phyloP scores from a whole-genome alignment of 2,888 invertebrate genomes.

The Limnephilus auricula region DNA sequence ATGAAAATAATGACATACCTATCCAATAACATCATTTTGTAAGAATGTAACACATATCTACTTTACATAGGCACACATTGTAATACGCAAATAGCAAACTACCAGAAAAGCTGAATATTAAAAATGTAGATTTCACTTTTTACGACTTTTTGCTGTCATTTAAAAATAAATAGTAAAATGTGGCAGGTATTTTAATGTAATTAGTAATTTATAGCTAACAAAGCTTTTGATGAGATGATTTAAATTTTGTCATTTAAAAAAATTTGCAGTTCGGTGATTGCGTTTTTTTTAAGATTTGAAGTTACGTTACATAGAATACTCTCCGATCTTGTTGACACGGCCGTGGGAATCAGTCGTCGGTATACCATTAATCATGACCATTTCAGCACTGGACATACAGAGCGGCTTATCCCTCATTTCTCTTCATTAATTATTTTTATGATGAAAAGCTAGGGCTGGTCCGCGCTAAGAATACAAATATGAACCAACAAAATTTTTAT shows the following conservation, averaged over 20 bases:
- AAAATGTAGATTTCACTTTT: background rate
- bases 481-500: background rate
- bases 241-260: background rate
- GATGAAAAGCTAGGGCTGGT: background rate
- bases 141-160: background rate
- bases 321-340: background rate
- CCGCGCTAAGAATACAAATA: background rate
- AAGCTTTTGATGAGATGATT: background rate
- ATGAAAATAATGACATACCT: background rate
- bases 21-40: background rate
- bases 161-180: background rate
- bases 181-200: too few species aligned
- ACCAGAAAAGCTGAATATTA: background rate
- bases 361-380: slow-evolving; percentile 22
- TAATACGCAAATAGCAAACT: background rate
- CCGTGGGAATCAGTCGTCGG: background rate
- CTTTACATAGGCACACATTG: too few species aligned
- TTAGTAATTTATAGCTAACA: too few species aligned
- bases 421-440: slow-evolving; percentile 28
- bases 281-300: background rate
- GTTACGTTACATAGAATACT: background rate
- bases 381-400: slow-evolving; percentile 15
- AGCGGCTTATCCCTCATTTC: slow-evolving; percentile 11
- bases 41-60: too few species aligned
- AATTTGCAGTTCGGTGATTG: too few species aligned